Evolutionary conservation across 1,140 invertebrate species (phyloP), one percentile per base, ranked within the genome.

Genomic region (Thaumetopoea pityocampa): DNA sequence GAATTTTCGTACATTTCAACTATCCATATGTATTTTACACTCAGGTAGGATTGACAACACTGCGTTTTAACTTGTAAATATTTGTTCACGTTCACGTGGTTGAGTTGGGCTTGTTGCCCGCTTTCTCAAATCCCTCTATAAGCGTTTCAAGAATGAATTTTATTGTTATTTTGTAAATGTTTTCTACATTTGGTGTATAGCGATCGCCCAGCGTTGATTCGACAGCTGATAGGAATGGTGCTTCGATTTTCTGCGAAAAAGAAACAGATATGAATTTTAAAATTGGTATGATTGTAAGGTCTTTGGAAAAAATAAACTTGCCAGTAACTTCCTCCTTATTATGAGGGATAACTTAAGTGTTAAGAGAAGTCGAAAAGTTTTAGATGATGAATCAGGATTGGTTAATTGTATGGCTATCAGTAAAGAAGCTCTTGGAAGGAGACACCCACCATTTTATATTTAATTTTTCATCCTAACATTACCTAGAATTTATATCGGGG

Each of bases 171-270:
- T 94, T 93, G 87, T 97, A 97, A 54, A 96, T 96, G 49, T 88
- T 92, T 67, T 96, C 94, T 45, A 97, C 94, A 82, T 96, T 97
- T 30, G 95, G 93, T 5, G 94, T 96, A 82, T 94, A 97, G 15
- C 95, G 88, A 58, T 97, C 94, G 1, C 93, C 94, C 9, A 96
- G 85, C 0, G 94, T 96, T 26, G 90, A 89, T 57, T 93, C 90
- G 12, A 96, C 94, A 0, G 95, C 93, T 50, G 92, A 89, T 60
- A 97, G 85, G 84, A 97, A 97, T 4, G 95, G 94, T 43, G 90
- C 89, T 73, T 96, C 93, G 43, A 96, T 95, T 92, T 92, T 94
- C 95, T 97, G 90, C 38, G 71, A 77, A 63, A 24, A 20, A 38
- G 14, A 12, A 23, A 26, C n/a, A 11, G 1, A 6, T 28, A 12